These are phyloP conservation scores for Drosophila burlai DNA, from an alignment of 1,140 invertebrate species.

Conservation along the genomic window DNA sequence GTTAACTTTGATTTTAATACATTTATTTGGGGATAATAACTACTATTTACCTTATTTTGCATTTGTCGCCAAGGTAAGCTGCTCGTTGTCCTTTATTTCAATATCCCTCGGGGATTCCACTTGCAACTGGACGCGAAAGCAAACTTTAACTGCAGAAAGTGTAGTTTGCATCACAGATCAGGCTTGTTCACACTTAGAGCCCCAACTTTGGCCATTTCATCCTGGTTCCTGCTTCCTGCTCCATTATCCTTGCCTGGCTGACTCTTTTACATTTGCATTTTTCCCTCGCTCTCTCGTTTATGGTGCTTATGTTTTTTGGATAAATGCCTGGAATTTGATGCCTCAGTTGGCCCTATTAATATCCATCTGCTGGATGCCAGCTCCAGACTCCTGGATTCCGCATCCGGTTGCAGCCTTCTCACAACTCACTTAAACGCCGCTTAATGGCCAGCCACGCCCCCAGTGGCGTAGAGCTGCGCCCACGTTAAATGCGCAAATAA, in stretches of 20 bases:
- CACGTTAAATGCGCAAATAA: slow-evolving; percentile 65
- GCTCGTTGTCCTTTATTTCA: neutral
- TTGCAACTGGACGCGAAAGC: neutral
- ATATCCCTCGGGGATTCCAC: neutral
- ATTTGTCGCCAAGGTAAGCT: neutral
- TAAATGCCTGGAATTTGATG: slow-evolving; percentile 49
- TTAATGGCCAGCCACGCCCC: slow-evolving; percentile 43
- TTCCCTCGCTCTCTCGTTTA: neutral
- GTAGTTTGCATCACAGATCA: slow-evolving; percentile 44
- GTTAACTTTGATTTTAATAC: neutral
- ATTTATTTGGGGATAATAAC: neutral
- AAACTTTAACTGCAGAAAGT: slow-evolving; percentile 23
- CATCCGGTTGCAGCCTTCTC: neutral
- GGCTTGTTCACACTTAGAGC: slow-evolving; percentile 25
- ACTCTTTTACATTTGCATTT: slow-evolving; percentile 45
- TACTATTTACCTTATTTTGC: neutral
- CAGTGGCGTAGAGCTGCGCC: neutral
- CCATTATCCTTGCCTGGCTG: slow-evolving; percentile 31
- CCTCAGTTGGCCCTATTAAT: slow-evolving; percentile 34
- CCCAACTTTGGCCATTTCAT: slow-evolving; percentile 10
- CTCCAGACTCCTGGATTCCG: neutral
- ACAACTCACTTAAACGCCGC: slow-evolving; percentile 42
- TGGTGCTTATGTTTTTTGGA: slow-evolving; percentile 24
- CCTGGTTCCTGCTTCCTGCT: neutral
- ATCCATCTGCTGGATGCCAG: slow-evolving; percentile 8